A percentile compares a stretch with the other conserved stretches of the same genome.
phyloP scores from a whole-genome alignment of 2,888 invertebrate genomes.

The Oithona nana region DNA sequence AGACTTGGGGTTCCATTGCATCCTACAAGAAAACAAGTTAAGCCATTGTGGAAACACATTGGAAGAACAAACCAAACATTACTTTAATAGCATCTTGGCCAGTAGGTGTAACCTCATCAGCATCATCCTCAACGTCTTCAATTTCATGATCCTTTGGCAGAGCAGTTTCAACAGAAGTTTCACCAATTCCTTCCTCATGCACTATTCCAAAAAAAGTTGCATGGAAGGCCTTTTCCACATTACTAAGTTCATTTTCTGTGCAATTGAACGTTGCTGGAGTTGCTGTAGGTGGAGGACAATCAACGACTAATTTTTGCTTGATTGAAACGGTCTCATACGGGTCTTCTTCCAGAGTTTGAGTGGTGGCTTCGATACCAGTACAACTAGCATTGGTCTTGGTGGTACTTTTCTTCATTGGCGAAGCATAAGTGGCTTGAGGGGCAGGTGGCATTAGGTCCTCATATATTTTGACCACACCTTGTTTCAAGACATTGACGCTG shows the following conservation, averaged over 20 bases:
- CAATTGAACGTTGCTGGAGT: not conserved
- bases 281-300: not conserved
- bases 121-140: not conserved
- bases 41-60: not conserved
- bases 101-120: not conserved
- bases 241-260: not conserved
- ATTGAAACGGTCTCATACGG: not conserved
- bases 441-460: not conserved
- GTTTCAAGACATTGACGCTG: not conserved
- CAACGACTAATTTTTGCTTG: not conserved
- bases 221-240: not conserved
- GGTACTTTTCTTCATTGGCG: not conserved
- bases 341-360: not conserved
- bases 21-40: not conserved
- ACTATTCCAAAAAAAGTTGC: conserved; percentile 9
- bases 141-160: not conserved
- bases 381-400: not conserved
- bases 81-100: not conserved
- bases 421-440: not conserved
- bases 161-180: not conserved
- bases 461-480: not conserved
- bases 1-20: too few relatives aligned
- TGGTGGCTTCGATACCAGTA: not conserved
- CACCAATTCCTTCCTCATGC: not conserved
- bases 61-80: too few relatives aligned